phyloP scores from a whole-genome alignment of 2,888 invertebrate genomes.

The Meganola albula region DNA sequence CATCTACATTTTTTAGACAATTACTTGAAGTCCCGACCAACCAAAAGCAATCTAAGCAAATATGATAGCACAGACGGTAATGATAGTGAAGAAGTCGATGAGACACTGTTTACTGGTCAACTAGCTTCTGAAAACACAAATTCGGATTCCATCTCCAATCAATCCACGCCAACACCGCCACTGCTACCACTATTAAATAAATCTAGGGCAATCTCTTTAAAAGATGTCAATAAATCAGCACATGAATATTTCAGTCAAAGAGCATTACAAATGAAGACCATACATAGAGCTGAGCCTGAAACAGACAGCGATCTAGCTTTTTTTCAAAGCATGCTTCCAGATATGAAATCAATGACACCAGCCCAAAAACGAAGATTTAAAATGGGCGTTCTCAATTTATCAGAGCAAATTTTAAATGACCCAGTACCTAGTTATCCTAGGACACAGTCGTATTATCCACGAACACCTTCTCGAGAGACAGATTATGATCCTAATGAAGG shows the following conservation, averaged over 20 bases:
- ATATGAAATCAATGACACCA: constrained; percentile 16
- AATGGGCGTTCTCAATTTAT: constrained; percentile 13
- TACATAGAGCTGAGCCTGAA: constrained; percentile 13
- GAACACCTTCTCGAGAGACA: constrained; percentile 19
- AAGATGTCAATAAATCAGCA: constrained; percentile 4
- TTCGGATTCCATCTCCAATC: constrained; percentile 10
- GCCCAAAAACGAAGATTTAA: constrained; percentile 19
- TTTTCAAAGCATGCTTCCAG: constrained; percentile 17
- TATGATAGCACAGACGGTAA: constrained; percentile 10
- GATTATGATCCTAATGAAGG: constrained; percentile 19
- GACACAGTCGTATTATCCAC: constrained; percentile 18
- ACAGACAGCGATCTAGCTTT: constrained; percentile 15
- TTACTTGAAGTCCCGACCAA: constrained; percentile 16
- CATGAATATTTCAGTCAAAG: constrained; percentile 13
- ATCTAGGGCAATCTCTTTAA: constrained; percentile 9
- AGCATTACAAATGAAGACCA: constrained; percentile 15
- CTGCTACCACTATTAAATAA: constrained; percentile 8
- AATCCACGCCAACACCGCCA: constrained; percentile 6
- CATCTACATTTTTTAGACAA: constrained; percentile 15
- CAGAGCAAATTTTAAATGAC: constrained; percentile 17
- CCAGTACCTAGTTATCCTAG: constrained; percentile 17
- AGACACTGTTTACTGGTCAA: constrained; percentile 8
- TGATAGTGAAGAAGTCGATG: constrained; percentile 13
- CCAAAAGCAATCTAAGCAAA: constrained; percentile 16
- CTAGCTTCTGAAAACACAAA: constrained; percentile 9